phyloP scores from a whole-genome alignment of 2,797 vertebrate genomes.

The Benthosema pterotum region DNA sequence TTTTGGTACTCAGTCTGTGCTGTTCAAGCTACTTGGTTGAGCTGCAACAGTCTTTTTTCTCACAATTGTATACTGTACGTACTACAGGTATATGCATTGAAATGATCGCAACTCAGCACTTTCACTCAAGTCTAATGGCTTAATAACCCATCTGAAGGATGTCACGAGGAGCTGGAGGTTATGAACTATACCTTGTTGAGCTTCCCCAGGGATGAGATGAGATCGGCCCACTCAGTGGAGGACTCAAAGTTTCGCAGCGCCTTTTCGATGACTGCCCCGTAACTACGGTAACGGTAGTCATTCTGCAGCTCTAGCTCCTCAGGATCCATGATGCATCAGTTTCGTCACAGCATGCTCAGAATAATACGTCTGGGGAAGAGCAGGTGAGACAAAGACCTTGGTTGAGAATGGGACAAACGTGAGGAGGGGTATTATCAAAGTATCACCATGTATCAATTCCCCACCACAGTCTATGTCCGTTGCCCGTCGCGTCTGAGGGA shows the following conservation, averaged over 20 bases:
- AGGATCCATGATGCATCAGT: constrained; percentile 88
- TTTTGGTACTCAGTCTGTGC: no score
- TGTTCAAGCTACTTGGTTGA: no score
- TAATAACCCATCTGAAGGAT: no score
- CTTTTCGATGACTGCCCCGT: constrained; percentile 93
- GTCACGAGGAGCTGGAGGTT: not conserved
- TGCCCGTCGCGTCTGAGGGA: constrained; percentile 33
- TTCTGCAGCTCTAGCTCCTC: constrained; percentile 92
- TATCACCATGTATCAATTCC: not conserved
- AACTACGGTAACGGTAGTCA: constrained; percentile 95
- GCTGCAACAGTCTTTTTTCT: not conserved
- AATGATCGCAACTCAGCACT: no score
- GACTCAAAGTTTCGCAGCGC: constrained; percentile 97
- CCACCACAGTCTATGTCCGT: constrained; percentile 2
- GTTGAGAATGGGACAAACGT: constrained; percentile 1
- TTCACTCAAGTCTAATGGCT: no score
- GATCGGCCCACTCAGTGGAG: constrained; percentile 97
- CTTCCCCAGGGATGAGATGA: constrained; percentile 97
- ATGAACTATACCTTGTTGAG: constrained; percentile 90
- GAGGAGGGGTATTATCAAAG: not conserved
- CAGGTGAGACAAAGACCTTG: not conserved
- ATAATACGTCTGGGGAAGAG: constrained; percentile 40
- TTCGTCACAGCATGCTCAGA: constrained; percentile 66
- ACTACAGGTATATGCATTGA: not conserved
- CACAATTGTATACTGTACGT: not conserved